Conservation (phyloP, 2,113 vertebrate species). For the Sprattus sprattus region DNA sequence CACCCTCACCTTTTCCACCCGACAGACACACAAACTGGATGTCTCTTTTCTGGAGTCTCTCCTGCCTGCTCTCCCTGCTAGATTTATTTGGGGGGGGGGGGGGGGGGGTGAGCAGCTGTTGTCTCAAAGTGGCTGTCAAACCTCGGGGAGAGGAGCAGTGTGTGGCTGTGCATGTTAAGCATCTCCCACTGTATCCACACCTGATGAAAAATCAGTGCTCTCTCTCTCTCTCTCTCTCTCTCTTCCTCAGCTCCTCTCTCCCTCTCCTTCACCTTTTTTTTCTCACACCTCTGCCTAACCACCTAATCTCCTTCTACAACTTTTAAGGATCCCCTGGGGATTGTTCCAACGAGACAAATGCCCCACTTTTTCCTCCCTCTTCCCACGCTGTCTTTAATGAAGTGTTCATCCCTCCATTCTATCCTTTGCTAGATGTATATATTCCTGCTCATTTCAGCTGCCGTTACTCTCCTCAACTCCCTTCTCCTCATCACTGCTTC, state of each 20-base stretch:
- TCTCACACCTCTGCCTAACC: not conserved
- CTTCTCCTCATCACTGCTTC: constrained; percentile 30
- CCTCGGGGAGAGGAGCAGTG: not conserved
- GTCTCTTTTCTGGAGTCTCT: not conserved
- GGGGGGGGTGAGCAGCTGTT: constrained; percentile 37
- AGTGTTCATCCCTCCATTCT: not conserved
- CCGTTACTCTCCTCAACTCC: not conserved
- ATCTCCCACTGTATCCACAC: constrained; percentile 38
- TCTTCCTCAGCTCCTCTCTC: not conserved
- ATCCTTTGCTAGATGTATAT: not conserved
- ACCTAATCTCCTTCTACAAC: constrained; percentile 22
- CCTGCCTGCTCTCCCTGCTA: constrained; percentile 13
- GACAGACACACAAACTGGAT: not conserved
- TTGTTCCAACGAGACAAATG: constrained; percentile 1
- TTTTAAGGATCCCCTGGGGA: constrained; percentile 13
- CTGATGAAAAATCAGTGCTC: not conserved
- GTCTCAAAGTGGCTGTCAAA: constrained; percentile 44
- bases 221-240: not conserved
- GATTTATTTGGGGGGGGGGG: constrained; percentile 18
- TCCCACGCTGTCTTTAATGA: not conserved
- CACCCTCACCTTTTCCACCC: not conserved
- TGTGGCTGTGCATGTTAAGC: not conserved
- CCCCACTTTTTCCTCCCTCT: not conserved
- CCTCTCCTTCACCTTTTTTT: not conserved
- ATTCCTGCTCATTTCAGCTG: constrained; percentile 24